phyloP scores from a whole-genome alignment of 2,888 invertebrate genomes.

The Nomada lathburiana region DNA sequence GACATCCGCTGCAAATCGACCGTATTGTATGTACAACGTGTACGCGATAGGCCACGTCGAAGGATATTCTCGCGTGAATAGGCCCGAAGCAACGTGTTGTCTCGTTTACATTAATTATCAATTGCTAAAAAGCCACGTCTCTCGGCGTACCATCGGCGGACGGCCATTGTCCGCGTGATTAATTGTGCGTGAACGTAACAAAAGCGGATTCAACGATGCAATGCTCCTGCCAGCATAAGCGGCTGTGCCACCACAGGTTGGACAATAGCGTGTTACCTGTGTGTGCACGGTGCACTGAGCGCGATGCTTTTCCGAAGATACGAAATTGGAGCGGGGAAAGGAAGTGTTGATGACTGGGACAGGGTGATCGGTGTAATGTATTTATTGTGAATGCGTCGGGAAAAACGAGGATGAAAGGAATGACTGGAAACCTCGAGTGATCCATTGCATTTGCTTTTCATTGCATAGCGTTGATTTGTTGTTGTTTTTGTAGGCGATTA shows the following conservation, averaged over 20 bases:
- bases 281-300: neutral
- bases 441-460: no score
- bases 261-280: constrained; percentile 2
- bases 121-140: constrained; percentile 47
- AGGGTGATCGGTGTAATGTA: neutral
- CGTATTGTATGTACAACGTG: no score
- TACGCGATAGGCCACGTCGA: neutral
- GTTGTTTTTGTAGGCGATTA: no score
- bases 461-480: no score
- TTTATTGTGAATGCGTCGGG: no score
- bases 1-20: neutral
- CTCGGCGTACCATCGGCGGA: constrained; percentile 1
- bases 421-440: no score
- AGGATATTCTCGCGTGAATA: constrained; percentile 7
- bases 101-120: constrained; percentile 60
- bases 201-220: constrained; percentile 43
- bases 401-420: no score
- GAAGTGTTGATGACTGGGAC: neutral
- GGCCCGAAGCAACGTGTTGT: neutral
- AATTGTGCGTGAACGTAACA: constrained; percentile 52
- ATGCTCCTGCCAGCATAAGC: constrained; percentile 19
- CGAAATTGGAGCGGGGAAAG: constrained; percentile 13
- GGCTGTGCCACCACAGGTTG: constrained; percentile 10
- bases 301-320: neutral
- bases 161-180: constrained; percentile 52